Conservation (phyloP, 1,140 invertebrate genomes). For the Polypedilum vanderplanki region DNA sequence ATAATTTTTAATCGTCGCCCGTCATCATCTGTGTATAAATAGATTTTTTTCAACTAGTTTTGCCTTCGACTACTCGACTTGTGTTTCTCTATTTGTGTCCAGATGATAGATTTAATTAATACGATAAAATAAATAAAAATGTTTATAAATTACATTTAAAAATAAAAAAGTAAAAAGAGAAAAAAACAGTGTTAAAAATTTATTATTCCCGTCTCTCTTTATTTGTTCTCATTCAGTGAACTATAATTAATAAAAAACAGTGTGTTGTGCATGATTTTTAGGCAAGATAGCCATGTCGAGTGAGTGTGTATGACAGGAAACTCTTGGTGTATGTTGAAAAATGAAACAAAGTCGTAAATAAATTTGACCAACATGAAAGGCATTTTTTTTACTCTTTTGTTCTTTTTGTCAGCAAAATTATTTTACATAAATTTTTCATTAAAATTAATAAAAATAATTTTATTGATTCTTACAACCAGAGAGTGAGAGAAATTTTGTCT, state of each 20-base stretch:
- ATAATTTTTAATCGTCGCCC: neutral
- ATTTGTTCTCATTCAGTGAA: slow-evolving; percentile 7
- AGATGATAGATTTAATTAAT: slow-evolving; percentile 14
- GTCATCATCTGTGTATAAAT: neutral
- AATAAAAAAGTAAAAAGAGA: neutral
- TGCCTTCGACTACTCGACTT: neutral
- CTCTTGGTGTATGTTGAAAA: slow-evolving; percentile 18
- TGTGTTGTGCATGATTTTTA: neutral
- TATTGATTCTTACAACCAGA: no score
- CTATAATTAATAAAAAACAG: slow-evolving; percentile 7
- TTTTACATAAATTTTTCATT: no score
- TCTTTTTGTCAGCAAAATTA: no score
- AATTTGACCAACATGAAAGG: neutral
- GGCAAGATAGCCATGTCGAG: neutral
- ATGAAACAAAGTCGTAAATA: slow-evolving; percentile 12
- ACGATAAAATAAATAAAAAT: neutral
- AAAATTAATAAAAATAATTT: no score
- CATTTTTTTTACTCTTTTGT: neutral
- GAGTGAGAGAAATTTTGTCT: no score
- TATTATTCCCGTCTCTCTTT: slow-evolving; percentile 3
- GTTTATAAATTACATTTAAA: neutral
- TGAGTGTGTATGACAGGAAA: neutral
- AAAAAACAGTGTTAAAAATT: slow-evolving; percentile 12
- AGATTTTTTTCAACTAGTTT: neutral
- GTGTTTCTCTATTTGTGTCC: neutral